Evolutionary conservation across 2,113 vertebrate species (phyloP).

Genomic region (Cepphus grylle): DNA sequence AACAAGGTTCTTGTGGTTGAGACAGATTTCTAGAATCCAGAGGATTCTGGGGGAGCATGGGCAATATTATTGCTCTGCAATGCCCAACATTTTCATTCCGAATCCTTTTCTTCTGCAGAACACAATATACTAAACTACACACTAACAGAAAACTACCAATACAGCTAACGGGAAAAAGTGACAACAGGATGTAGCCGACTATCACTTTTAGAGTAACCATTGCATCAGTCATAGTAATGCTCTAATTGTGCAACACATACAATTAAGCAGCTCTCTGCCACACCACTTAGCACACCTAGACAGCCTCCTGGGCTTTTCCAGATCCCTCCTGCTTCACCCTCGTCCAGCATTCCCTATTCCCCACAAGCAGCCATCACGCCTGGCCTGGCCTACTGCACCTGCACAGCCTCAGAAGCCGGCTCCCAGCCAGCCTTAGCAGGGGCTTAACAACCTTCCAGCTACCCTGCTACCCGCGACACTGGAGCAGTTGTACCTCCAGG

Average conservation of each 20-base stretch:
- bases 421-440: neutral
- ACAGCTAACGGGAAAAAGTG: neutral
- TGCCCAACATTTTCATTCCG: fast-evolving
- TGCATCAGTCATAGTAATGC: fast-evolving
- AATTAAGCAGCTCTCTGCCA: neutral
- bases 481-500: too few species aligned
- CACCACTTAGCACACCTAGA: neutral
- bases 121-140: fast-evolving
- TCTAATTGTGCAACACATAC: fast-evolving
- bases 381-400: fast-evolving
- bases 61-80: neutral
- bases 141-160: neutral
- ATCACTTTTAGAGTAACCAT: fast-evolving
- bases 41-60: fast-evolving
- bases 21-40: neutral
- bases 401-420: fast-evolving
- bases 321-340: neutral
- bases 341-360: fast-evolving
- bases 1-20: neutral
- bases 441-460: neutral
- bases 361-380: fast-evolving
- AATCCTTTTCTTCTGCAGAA: neutral
- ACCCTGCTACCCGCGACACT: neutral
- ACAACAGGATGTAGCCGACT: neutral
- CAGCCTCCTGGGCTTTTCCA: fast-evolving